These are phyloP conservation scores for Propithecus coquereli DNA, from an alignment of 2,113 vertebrate genomes.

Conservation along the genomic window DNA sequence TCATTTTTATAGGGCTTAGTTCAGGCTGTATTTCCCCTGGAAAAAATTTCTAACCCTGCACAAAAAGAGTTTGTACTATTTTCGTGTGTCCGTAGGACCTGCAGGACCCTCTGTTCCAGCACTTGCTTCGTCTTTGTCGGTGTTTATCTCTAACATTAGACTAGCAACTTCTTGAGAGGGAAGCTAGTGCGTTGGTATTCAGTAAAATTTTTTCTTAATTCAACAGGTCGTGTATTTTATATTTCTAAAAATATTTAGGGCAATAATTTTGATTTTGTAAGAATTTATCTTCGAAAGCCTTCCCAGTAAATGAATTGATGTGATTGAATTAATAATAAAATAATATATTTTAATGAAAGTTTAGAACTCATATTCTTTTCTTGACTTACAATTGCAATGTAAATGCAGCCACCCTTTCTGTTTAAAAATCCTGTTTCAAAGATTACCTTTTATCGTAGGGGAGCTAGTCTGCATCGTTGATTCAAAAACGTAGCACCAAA, in stretches of 20 bases:
- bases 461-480: background rate
- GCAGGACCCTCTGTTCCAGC: background rate
- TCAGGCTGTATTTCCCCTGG: background rate
- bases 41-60: background rate
- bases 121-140: background rate
- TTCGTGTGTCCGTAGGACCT: background rate
- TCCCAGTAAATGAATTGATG: background rate
- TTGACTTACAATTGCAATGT: background rate
- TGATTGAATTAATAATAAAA: background rate
- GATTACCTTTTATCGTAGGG: background rate
- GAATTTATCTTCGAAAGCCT: background rate
- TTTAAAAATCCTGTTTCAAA: background rate
- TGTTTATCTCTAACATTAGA: background rate
- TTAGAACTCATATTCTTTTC: background rate
- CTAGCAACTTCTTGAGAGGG: background rate
- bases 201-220: background rate
- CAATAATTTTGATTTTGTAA: background rate
- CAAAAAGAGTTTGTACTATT: background rate
- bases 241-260: background rate
- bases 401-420: background rate
- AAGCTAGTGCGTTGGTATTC: background rate
- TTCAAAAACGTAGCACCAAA: background rate
- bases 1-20: background rate
- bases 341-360: background rate
- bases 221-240: background rate